Evolutionary conservation across 30 jellyfish, hydroid and myxozoan genomes (phyloP), one percentile per base, ranked within the genome.

Genomic region (Catostylus mosaicus): DNA sequence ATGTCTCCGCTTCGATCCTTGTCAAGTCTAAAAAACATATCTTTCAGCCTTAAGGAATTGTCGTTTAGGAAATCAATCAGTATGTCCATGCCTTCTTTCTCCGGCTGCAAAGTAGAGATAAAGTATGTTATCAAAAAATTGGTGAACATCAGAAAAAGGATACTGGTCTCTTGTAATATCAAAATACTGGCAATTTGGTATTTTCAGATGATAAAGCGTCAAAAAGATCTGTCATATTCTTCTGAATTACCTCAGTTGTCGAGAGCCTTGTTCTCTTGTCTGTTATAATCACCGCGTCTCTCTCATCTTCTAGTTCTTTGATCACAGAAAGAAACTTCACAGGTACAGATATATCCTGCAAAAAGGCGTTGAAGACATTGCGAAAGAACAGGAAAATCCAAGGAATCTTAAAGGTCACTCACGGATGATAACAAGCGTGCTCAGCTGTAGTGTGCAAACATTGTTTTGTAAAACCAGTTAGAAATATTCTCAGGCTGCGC

Each of bases 1-100:
- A 89, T 82, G 47, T 89, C 95, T 16, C 91, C 97, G 59, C 95
- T 89, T 19, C 34, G 83, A 64, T 89, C 97, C 75, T 89, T 89
- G 40, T 89, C 97, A 35, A 80, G 67, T 54, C 72, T 91, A 26
- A 38, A 75, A 64, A 89, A 82, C 86, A 81, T 54, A 26, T 89
- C 97, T 16, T 78, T 82, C 50, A 89, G 84, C 12, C 97, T 83
- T 47, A 89, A 23, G 1, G 95, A 80, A 62, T 82, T 80, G 14
- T 89, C 95, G 27, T 89, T 83, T 30, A 89, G 73, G 32, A 89
- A 89, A 43, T 89, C 95, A 60, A 82, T 84, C 35, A 89, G 67
- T 35, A 89, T 78, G 61, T 89, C 95, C 88, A 89, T 75, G 30
- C 95, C 95, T 16, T 87, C 69, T 38, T 91, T 91, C 37, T 77